A percentile compares a stretch with the other conserved stretches of the same genome.
Evolutionary conservation across 2,113 vertebrate genomes (phyloP).

Genomic region (Orcinus orca): DNA sequence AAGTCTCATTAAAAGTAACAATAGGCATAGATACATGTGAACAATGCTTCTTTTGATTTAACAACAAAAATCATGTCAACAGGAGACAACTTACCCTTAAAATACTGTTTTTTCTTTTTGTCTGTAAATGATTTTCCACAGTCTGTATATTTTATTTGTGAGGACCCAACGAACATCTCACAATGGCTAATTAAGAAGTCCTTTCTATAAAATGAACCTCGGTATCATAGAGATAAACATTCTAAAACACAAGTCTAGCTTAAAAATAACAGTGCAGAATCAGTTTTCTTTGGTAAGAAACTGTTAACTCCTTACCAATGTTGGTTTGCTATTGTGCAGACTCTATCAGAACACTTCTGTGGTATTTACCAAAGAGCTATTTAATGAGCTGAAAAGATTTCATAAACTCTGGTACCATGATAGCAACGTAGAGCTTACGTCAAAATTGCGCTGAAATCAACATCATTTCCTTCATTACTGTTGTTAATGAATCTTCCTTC

Average conservation of each 20-base stretch:
- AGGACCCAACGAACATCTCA: slow-evolving; percentile 41
- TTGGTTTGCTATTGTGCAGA: neutral
- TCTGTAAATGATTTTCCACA: slow-evolving; percentile 39
- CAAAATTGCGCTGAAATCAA: slow-evolving; percentile 51
- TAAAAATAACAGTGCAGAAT: slow-evolving; percentile 26
- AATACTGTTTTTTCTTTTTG: slow-evolving; percentile 36
- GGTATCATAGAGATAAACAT: slow-evolving; percentile 51
- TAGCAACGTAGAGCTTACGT: slow-evolving; percentile 52
- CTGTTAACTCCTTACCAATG: slow-evolving; percentile 56
- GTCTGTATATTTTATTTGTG: slow-evolving; percentile 29
- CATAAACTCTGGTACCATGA: slow-evolving; percentile 29
- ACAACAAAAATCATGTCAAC: slow-evolving; percentile 5
- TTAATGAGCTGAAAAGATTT: slow-evolving; percentile 42
- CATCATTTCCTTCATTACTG: slow-evolving; percentile 53
- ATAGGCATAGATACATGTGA: slow-evolving; percentile 66
- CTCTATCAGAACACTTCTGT: neutral
- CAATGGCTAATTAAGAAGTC: slow-evolving; percentile 57
- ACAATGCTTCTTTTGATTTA: slow-evolving; percentile 62
- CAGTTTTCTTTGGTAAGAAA: slow-evolving; percentile 63
- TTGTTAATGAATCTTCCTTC: slow-evolving; percentile 69
- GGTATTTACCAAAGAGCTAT: slow-evolving; percentile 54
- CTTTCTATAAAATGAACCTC: slow-evolving; percentile 50
- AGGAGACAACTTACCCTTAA: slow-evolving; percentile 39
- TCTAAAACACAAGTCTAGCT: slow-evolving; percentile 4
- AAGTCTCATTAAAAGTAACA: slow-evolving; percentile 69